phyloP scores from a whole-genome alignment of 1,140 invertebrate genomes.

The Drosophila lacteicornis region DNA sequence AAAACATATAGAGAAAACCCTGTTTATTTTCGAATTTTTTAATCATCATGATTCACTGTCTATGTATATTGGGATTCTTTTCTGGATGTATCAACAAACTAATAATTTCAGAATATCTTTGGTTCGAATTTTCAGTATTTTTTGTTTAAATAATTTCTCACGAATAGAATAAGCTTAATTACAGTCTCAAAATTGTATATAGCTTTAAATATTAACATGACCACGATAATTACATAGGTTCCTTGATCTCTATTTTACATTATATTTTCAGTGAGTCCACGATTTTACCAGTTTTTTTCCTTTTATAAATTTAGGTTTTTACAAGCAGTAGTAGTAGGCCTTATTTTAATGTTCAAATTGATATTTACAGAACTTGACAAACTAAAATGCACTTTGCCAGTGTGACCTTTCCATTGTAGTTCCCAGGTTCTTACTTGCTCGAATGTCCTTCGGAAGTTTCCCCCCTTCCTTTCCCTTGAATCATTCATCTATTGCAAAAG shows the following conservation, averaged over 20 bases:
- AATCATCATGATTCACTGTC: background rate
- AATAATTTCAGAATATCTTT: background rate
- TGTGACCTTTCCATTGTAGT: background rate
- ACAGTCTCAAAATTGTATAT: too few species aligned
- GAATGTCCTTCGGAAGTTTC: background rate
- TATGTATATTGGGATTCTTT: background rate
- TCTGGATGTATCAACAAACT: background rate
- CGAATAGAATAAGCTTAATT: too few species aligned
- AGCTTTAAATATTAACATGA: too few species aligned
- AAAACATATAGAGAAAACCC: background rate
- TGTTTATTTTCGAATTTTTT: background rate
- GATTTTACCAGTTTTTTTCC: too few species aligned
- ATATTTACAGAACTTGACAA: too few species aligned
- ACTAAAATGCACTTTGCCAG: background rate
- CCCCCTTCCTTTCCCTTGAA: background rate
- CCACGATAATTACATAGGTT: too few species aligned
- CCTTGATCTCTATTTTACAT: too few species aligned
- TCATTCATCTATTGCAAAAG: constrained; percentile 6
- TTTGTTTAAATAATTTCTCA: background rate
- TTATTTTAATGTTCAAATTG: too few species aligned
- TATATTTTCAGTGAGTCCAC: too few species aligned
- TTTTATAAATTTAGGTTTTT: too few species aligned
- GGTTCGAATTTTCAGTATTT: background rate
- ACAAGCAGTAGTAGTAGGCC: too few species aligned
- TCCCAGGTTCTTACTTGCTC: background rate